These are phyloP conservation scores for Carassius carassius DNA, from an alignment of 2,113 vertebrate genomes.

Conservation along the genomic window DNA sequence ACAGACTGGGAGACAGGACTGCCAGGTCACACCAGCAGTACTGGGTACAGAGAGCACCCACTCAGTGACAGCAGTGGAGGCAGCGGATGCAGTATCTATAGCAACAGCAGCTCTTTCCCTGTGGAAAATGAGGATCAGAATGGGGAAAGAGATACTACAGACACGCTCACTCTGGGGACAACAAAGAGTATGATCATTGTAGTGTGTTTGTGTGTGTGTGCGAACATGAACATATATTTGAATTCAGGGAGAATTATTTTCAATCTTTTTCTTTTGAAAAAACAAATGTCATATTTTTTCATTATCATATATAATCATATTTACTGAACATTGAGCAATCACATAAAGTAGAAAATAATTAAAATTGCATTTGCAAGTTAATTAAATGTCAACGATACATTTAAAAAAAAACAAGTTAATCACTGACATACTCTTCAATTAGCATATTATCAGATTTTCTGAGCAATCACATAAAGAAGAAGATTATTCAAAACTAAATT, in stretches of 20 bases:
- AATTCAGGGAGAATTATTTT: neutral
- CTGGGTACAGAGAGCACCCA: constrained; percentile 42
- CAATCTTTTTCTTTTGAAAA: neutral
- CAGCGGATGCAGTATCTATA: constrained; percentile 50
- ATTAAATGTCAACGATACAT: neutral
- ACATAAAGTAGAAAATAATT: neutral
- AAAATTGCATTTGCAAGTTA: neutral
- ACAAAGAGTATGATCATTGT: constrained; percentile 62
- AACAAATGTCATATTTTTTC: neutral
- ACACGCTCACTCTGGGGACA: constrained; percentile 47
- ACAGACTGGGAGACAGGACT: constrained; percentile 50
- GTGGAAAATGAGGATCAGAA: constrained; percentile 66
- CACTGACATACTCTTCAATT: neutral
- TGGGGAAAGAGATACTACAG: constrained; percentile 58
- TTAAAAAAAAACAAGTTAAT: neutral
- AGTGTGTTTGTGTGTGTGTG: constrained; percentile 23
- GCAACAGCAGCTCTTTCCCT: constrained; percentile 66
- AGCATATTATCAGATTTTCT: neutral
- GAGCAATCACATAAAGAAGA: neutral
- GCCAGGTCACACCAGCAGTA: constrained; percentile 52
- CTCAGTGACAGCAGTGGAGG: constrained; percentile 47
- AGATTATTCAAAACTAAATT: neutral
- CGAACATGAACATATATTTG: neutral
- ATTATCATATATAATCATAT: neutral
- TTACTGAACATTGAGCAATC: neutral